Evolutionary conservation across 2,797 vertebrate species (phyloP), one percentile per base, ranked within the genome.

Genomic region (Morelia viridis): DNA sequence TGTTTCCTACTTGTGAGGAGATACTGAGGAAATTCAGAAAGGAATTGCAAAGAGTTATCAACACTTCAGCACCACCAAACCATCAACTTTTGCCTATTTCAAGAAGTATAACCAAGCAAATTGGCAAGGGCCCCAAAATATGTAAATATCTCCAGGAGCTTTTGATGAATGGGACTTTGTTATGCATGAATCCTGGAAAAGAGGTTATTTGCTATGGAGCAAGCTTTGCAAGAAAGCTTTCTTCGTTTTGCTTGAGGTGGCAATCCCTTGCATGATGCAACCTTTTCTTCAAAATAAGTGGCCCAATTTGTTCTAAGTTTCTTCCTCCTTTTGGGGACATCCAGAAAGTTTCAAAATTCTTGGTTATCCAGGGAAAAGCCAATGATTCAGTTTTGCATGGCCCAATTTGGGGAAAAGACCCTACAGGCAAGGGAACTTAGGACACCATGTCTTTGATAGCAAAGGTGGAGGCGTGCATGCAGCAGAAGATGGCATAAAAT

Each of bases 401-500:
- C 6, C 28, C 15, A 9, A 10, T 58, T 46, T 58, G 15, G 53
- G 6, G 8, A 9, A 65, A 85, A 41, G 1, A 28, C 10, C 6
- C 17, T 4, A 26, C 13, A 12, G 5, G 19, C 56, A 15, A 13
- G 56, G 19, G 50, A 31, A 56, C 35, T 50, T 84, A 88, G 50
- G 93, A 89, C 88, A 24, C 24, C 68, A 13, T 41, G 0, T 0
- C 50, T 0, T 1, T 0, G 1, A 35, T 22, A 15, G 0, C 0
- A 64, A 95, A 13, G 0, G 19, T 22, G 8, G 1, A 65, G n/a
- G 61, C 35, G 10, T 13, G 8, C 22, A 62, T 19, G 95, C 87
- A 94, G 95, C 95, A 95, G 92, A 94, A 91, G 86, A 95, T 95
- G 96, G 95, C 71, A 90, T 71, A 68, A 94, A 93, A 93, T 88